These are phyloP conservation scores for Rosalia funebris DNA, from an alignment of 2,888 invertebrate genomes.

Conservation along the genomic window DNA sequence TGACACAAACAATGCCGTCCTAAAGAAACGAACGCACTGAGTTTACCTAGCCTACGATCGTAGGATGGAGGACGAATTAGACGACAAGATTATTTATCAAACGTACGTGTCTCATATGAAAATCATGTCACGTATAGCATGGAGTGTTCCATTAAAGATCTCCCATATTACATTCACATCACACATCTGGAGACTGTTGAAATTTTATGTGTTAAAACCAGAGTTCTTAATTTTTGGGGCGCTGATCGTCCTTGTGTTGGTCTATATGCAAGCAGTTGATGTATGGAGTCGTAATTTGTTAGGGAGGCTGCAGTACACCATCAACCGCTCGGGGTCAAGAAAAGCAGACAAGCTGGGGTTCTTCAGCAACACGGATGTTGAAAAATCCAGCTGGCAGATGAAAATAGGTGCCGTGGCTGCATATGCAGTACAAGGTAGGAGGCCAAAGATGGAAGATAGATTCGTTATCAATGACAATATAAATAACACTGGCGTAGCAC, in stretches of 20 bases:
- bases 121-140: constrained; percentile 81
- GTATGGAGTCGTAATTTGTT: constrained; percentile 78
- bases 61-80: constrained; percentile 90
- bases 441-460: constrained; percentile 94
- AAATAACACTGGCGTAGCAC: constrained; percentile 83
- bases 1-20: constrained; percentile 41
- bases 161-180: constrained; percentile 70
- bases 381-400: constrained; percentile 77
- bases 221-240: constrained; percentile 81
- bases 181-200: constrained; percentile 82
- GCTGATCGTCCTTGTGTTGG: constrained; percentile 75
- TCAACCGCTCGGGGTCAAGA: constrained; percentile 68
- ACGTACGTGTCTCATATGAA: constrained; percentile 88
- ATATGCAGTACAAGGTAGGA: constrained; percentile 89
- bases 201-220: constrained; percentile 81
- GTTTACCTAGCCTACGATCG: constrained; percentile 28
- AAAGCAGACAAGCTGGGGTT: constrained; percentile 70
- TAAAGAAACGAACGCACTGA: constrained; percentile 31
- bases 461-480: constrained; percentile 89
- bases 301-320: constrained; percentile 75
- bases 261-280: constrained; percentile 86
- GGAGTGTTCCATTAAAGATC: constrained; percentile 79
- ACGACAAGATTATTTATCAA: constrained; percentile 88
- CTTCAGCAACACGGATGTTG: constrained; percentile 67
- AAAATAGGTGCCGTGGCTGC: constrained; percentile 81